A percentile compares a stretch with the other conserved stretches of the same genome.
Evolutionary conservation across 2,113 vertebrate species (phyloP).

Genomic region (Chrysochloris asiatica): DNA sequence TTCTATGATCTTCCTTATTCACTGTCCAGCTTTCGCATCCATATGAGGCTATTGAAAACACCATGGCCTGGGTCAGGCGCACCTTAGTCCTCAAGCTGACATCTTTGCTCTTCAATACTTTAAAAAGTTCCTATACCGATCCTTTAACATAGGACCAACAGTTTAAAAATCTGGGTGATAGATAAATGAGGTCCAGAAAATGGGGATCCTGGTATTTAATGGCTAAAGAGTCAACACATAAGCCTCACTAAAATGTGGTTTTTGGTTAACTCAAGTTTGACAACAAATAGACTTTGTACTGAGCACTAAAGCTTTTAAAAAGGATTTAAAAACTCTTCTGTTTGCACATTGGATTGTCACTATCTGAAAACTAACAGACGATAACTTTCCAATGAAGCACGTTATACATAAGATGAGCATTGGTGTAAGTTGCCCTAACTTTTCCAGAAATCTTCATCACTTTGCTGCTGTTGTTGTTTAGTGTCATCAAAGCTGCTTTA

Average conservation of each 20-base stretch:
- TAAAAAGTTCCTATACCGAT: neutral
- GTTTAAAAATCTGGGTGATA: neutral
- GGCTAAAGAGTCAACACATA: neutral
- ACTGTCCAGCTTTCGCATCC: too few species aligned
- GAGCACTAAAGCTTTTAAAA: neutral
- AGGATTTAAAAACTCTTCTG: neutral
- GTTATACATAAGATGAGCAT: neutral
- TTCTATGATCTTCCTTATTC: too few species aligned
- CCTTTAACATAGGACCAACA: neutral
- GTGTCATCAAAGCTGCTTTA: too few species aligned
- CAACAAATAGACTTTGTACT: neutral
- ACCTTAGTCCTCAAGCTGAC: too few species aligned
- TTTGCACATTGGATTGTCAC: neutral
- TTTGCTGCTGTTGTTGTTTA: too few species aligned
- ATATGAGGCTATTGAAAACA: too few species aligned
- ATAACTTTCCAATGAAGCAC: neutral
- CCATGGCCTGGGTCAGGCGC: too few species aligned
- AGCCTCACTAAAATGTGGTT: slow-evolving; percentile 14
- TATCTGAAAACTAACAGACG: slow-evolving; percentile 3
- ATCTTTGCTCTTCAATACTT: too few species aligned
- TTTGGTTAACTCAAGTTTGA: neutral
- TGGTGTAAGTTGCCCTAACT: neutral
- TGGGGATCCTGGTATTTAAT: neutral
- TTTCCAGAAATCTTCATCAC: neutral
- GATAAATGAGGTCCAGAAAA: too few species aligned